phyloP scores from a whole-genome alignment of 2,797 vertebrate species.

The Ptychadena robeensis region DNA sequence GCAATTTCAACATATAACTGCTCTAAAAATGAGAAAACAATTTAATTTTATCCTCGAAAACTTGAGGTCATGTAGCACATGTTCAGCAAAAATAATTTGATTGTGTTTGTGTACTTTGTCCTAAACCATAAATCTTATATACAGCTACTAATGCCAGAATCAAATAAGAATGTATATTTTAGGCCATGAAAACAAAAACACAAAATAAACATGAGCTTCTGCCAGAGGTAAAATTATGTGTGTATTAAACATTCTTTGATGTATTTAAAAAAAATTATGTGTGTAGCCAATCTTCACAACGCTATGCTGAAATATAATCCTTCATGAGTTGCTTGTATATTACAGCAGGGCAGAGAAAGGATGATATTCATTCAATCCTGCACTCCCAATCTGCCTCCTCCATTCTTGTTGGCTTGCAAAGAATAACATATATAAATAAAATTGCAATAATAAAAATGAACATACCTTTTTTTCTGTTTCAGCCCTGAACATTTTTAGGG shows the following conservation, averaged over 20 bases:
- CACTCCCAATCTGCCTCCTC: too few species aligned
- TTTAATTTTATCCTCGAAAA: slow-evolving; percentile 54
- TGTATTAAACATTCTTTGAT: neutral
- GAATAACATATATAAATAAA: too few species aligned
- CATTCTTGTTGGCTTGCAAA: too few species aligned
- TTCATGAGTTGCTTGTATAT: too few species aligned
- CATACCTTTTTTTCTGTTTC: too few species aligned
- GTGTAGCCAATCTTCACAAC: too few species aligned
- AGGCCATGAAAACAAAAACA: slow-evolving; percentile 7
- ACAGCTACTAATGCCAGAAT: slow-evolving; percentile 29
- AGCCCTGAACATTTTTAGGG: too few species aligned
- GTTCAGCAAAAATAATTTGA: slow-evolving; percentile 55
- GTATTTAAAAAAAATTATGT: too few species aligned
- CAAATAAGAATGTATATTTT: slow-evolving; percentile 16
- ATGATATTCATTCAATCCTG: too few species aligned
- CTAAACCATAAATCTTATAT: slow-evolving; percentile 39
- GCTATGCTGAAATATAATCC: too few species aligned
- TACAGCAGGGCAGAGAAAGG: too few species aligned
- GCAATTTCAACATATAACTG: slow-evolving; percentile 46
- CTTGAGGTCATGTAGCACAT: slow-evolving; percentile 54
- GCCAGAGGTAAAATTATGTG: neutral
- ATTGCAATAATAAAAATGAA: too few species aligned
- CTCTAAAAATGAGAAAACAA: slow-evolving; percentile 57
- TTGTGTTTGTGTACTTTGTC: slow-evolving; percentile 38
- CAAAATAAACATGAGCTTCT: neutral